phyloP scores from a whole-genome alignment of 1,140 invertebrate species.

The Drosophila tristis region DNA sequence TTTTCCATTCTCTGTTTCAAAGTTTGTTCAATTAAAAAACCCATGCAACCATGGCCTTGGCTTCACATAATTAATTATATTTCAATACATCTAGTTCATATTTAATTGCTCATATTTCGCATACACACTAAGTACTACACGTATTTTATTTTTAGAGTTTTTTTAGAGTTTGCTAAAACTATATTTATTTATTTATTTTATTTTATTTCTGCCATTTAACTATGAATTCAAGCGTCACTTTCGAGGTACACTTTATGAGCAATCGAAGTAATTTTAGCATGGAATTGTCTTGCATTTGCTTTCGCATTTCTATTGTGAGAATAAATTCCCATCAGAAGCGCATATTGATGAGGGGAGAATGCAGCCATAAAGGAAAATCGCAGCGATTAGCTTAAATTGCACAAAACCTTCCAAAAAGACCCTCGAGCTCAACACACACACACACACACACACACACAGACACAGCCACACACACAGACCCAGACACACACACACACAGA shows the following conservation, averaged over 20 bases:
- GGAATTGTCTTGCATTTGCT: slow-evolving; percentile 19
- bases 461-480: slow-evolving; percentile 11
- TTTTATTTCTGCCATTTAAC: slow-evolving; percentile 38
- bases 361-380: slow-evolving; percentile 69
- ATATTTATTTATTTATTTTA: slow-evolving; percentile 10
- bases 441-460: slow-evolving; percentile 6
- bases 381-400: slow-evolving; percentile 77
- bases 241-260: background rate
- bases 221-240: slow-evolving; percentile 20
- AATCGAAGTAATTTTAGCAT: slow-evolving; percentile 22
- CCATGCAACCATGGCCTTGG: background rate
- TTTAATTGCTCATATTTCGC: slow-evolving; percentile 5
- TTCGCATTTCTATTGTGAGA: slow-evolving; percentile 17
- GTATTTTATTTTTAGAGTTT: background rate
- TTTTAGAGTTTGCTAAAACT: slow-evolving; percentile 20
- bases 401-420: slow-evolving; percentile 55
- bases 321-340: slow-evolving; percentile 16
- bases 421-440: slow-evolving; percentile 32
- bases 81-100: slow-evolving; percentile 3
- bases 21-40: background rate
- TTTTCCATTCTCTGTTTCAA: background rate
- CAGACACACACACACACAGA: background rate
- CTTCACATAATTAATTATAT: slow-evolving; percentile 10
- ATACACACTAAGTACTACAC: slow-evolving; percentile 3
- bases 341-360: slow-evolving; percentile 25